A percentile compares a stretch with the other conserved stretches of the same genome.
phyloP scores from a whole-genome alignment of 1,140 invertebrate genomes.

The Nasonia giraulti region DNA sequence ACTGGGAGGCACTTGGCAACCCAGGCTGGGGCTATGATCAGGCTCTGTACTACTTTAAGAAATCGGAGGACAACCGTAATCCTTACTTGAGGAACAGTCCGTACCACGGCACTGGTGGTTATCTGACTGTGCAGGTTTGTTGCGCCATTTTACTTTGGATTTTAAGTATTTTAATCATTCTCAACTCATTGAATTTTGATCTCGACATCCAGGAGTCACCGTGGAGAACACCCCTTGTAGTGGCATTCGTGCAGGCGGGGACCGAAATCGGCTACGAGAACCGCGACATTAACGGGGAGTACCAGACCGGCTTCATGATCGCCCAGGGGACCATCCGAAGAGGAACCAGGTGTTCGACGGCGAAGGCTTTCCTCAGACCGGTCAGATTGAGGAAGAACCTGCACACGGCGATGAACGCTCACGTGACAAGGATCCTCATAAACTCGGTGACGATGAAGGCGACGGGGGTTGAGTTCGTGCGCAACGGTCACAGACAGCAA shows the following conservation, averaged over 20 bases:
- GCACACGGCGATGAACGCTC: conserved; percentile 85
- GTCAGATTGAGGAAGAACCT: conserved; percentile 85
- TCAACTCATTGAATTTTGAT: neutral
- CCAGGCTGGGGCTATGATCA: conserved; percentile 92
- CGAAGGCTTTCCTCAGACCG: conserved; percentile 91
- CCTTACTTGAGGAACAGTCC: conserved; percentile 82
- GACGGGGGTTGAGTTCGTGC: conserved; percentile 84
- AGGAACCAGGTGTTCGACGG: conserved; percentile 91
- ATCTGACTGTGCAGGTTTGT: conserved; percentile 80
- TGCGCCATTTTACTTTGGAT: neutral
- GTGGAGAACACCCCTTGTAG: conserved; percentile 86
- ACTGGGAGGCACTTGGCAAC: conserved; percentile 91
- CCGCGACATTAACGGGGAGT: conserved; percentile 89
- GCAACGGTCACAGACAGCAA: conserved; percentile 79
- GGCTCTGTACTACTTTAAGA: conserved; percentile 91
- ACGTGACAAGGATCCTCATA: conserved; percentile 83
- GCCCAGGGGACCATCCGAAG: conserved; percentile 91
- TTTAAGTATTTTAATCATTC: neutral
- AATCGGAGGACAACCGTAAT: conserved; percentile 91
- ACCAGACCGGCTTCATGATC: conserved; percentile 90
- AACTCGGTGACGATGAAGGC: conserved; percentile 83
- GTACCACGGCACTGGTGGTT: conserved; percentile 85
- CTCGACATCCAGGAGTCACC: conserved; percentile 80
- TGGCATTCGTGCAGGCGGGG: conserved; percentile 90
- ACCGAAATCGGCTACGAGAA: conserved; percentile 90